A percentile compares a stretch with the other conserved stretches of the same genome.
phyloP scores from a whole-genome alignment of 2,797 vertebrate species.

The Leptodactylus fallax region DNA sequence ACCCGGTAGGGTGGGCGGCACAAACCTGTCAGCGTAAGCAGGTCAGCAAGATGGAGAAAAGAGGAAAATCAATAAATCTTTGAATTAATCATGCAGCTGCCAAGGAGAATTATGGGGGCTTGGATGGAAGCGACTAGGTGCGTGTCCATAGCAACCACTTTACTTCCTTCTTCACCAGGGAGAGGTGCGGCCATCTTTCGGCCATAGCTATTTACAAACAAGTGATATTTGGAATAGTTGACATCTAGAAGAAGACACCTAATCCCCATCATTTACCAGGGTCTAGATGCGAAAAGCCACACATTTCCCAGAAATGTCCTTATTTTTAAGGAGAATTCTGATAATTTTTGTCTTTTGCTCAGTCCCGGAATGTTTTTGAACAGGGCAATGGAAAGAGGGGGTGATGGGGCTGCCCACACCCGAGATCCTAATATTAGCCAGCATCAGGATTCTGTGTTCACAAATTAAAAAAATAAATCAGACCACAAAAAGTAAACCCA shows the following conservation, averaged over 20 bases:
- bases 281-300: too few species aligned
- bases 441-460: too few species aligned
- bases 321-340: too few species aligned
- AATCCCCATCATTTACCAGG: too few species aligned
- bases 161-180: slow-evolving; percentile 3
- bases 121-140: slow-evolving; percentile 82
- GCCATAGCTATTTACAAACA: not conserved
- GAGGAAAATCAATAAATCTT: slow-evolving; percentile 87
- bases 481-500: too few species aligned
- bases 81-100: slow-evolving; percentile 91
- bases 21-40: slow-evolving; percentile 75
- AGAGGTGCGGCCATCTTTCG: slow-evolving; percentile 3
- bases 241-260: not conserved
- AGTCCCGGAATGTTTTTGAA: too few species aligned
- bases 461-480: too few species aligned
- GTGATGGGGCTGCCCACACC: too few species aligned
- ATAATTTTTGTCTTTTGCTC: too few species aligned
- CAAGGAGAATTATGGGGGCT: slow-evolving; percentile 86
- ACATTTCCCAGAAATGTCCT: too few species aligned
- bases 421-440: too few species aligned
- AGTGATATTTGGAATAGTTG: not conserved
- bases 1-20: slow-evolving; percentile 62
- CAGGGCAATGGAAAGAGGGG: too few species aligned
- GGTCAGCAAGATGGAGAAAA: slow-evolving; percentile 73
- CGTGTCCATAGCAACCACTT: slow-evolving; percentile 71